Evolutionary conservation across 2,888 invertebrate species (phyloP), one percentile per base, ranked within the genome.

Genomic region (Chymomyza amoena): DNA sequence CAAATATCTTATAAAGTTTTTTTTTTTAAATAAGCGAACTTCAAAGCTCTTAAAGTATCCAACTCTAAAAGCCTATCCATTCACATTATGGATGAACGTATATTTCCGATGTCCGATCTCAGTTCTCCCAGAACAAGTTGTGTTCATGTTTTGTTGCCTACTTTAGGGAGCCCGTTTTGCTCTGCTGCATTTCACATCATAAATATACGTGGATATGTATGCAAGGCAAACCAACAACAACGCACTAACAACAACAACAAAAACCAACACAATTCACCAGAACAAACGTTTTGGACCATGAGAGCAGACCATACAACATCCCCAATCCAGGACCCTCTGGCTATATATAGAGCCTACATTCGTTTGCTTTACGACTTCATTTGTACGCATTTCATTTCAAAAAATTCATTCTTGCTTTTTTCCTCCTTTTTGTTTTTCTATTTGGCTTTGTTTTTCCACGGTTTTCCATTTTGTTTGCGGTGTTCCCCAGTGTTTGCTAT

Each of bases 311-410:
- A 32, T 6, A 9, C 20, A 9, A n/a, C n/a, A n/a, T n/a, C 16
- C 18, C 18, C 39, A 45, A 45, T 0, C 18, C 18, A 54, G 54
- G 9, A 1, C 16, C 16, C 54, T 15, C 54, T 15, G 54, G 16
- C 18, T 20, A 54, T n/a, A 18, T 3, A 18, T 57, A 20, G 57
- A 25, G 65, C 67, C 61, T 72, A 50, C 75, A 74, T 76, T 76
- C 72, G 81, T 81, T 86, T 83, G 84, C 77, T 83, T 83, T 83
- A 83, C 84, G 83, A 86, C 83, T 83, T 79, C 81, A 83, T 88
- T 83, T 83, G 81, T 84, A 79, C 71, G 83, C 87, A 73, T 78
- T 83, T 76, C 88, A 78, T 85, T 87, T 84, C 65, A 80, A 76
- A 45, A 45, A 45, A 45, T 7, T 45, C 6, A 2, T 13, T 45